Base-by-base conservation (phyloP, 2,888 invertebrate genomes). In the Melinaea marsaeus region DNA sequence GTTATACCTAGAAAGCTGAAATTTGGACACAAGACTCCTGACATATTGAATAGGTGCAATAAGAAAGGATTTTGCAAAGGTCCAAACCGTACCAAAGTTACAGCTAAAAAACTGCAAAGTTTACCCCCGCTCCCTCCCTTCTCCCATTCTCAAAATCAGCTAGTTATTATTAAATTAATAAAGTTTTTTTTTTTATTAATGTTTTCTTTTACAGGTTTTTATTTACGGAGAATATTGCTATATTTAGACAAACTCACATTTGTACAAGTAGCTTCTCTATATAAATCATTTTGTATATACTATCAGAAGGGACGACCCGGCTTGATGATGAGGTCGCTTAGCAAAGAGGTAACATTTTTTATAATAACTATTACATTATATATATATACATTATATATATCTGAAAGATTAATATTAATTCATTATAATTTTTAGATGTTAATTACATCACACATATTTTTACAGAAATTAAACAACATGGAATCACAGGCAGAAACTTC, bases 211-310 rank as follows among this genome's bases (percentile, higher is more conserved):
- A 22, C 22, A 92, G 97, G 97, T 42, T 91, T 96, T 70, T 98
- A 96, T 83, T 91, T 98, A 67, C 91, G 97, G 67, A 92, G 97
- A 76, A 94, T 97, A 79, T 92, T 95, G 70, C 90, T 97, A 1
- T 94, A 95, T 68, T 93, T 97, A 78, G 96, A 97, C 75, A 95
- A 95, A 79, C 88, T 97, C 70, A 93, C 95, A 13, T 98, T 98
- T 86, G 94, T 95, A 47, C 95, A 96, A 90, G 94, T 96, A 65
- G 94, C 95, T 57, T 91, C 93, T 47, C 90, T 97, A 35, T 95
- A 94, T 78, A 93, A 94, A 73, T 93, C 94, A 69, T 95, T 95
- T 77, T 93, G 93, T 72, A 80, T 90, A 4, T 96, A 96, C 80
- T 95, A 94, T 76, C 92, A 93, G 71, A 90, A 88, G 75, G 92